Conservation (phyloP, 2,797 vertebrate genomes). For the Lacerta viridis region DNA sequence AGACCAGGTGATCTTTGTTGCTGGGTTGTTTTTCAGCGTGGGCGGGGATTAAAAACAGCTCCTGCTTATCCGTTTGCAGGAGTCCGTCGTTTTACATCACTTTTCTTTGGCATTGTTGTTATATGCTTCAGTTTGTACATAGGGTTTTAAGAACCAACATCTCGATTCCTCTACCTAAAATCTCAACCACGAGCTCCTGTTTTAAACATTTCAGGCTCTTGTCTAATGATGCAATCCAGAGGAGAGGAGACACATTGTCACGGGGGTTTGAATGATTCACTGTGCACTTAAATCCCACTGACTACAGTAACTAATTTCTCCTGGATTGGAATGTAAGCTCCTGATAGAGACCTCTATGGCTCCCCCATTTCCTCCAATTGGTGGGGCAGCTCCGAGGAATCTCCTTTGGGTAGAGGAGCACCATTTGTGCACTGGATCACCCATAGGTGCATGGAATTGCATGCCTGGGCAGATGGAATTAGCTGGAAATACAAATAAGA, state of each 20-base stretch:
- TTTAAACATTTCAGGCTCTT: conserved; percentile 75
- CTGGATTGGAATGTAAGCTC: background rate
- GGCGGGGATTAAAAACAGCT: conserved; percentile 38
- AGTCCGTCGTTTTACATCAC: conserved; percentile 33
- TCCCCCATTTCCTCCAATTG: background rate
- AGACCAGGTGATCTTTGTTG: conserved; percentile 62
- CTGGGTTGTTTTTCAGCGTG: conserved; percentile 75
- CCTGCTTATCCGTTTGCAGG: conserved; percentile 44
- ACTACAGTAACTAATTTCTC: background rate
- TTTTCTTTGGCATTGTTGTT: conserved; percentile 63
- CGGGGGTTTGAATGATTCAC: background rate
- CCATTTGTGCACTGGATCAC: background rate
- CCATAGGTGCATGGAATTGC: background rate
- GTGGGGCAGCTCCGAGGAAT: background rate
- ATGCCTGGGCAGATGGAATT: background rate
- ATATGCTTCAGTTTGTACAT: conserved; percentile 60
- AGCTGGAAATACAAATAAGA: conserved; percentile 58
- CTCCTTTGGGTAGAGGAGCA: background rate
- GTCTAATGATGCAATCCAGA: conserved; percentile 64
- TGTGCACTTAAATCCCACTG: background rate
- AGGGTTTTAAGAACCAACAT: conserved; percentile 73
- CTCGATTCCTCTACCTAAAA: conserved; percentile 66
- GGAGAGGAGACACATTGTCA: background rate
- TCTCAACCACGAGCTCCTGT: conserved; percentile 27
- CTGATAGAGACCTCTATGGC: background rate